A percentile compares a stretch with the other conserved stretches of the same genome.
Evolutionary conservation across 2,113 vertebrate species (phyloP).

Genomic region (Cyphomyrus discorhynchus): DNA sequence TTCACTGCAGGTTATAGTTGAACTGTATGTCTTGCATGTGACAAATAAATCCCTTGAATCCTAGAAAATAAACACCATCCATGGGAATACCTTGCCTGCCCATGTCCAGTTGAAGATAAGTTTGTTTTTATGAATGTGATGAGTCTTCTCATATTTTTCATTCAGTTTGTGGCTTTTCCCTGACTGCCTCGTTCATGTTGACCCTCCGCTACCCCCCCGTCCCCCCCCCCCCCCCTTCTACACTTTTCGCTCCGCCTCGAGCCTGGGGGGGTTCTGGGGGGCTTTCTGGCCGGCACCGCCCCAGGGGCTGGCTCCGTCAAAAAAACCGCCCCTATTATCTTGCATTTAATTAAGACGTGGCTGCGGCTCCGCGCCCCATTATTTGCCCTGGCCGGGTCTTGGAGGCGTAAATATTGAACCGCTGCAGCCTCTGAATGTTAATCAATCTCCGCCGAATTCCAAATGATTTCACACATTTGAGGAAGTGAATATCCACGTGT

Average conservation of each 20-base stretch:
- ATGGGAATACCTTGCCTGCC: neutral
- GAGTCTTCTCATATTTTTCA: neutral
- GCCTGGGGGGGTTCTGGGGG: no score
- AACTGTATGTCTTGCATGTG: neutral
- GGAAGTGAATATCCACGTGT: constrained; percentile 64
- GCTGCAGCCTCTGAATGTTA: constrained; percentile 61
- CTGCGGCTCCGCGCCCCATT: constrained; percentile 65
- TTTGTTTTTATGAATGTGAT: neutral
- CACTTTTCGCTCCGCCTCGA: no score
- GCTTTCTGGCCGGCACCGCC: no score
- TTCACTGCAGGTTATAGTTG: neutral
- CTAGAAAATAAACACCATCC: neutral
- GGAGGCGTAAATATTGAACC: constrained; percentile 72
- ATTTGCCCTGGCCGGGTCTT: constrained; percentile 68
- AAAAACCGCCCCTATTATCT: constrained; percentile 63
- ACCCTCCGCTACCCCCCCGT: neutral
- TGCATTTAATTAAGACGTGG: constrained; percentile 77
- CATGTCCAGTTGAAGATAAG: neutral
- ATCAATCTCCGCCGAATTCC: constrained; percentile 70
- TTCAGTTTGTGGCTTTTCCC: constrained; percentile 10
- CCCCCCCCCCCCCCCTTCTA: constrained; percentile 1
- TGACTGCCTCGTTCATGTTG: neutral
- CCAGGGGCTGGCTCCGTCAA: no score
- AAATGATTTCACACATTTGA: constrained; percentile 70
- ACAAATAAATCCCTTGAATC: neutral